Base-by-base conservation (phyloP, 2,797 vertebrate genomes). In the Poecile montanus region DNA sequence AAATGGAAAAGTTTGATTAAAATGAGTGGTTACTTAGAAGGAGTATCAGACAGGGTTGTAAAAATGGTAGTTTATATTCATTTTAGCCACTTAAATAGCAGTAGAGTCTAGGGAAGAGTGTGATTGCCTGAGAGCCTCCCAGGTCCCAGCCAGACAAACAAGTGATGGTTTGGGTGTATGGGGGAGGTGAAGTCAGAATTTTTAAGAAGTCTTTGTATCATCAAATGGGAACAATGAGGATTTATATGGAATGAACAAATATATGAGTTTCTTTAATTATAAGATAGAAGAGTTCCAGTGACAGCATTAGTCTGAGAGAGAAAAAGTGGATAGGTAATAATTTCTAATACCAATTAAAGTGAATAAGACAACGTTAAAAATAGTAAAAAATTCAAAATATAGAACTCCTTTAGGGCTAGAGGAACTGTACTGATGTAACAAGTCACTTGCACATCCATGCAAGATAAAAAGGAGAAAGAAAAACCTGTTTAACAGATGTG, bases 211-310 rank as follows among this genome's bases (percentile, higher is more conserved):
- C 67, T 85, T 36, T 85, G 23, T 70, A 51, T 76, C 53, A 68
- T 82, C 67, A 94, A 94, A 76, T 70, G 61, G 86, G 68, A 96
- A 75, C 40, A 92, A 73, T 63, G 78, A 88, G 76, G 56, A 65
- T 95, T 91, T 92, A 56, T 60, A 87, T 4, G 7, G n/a, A 94
- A 88, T 23, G 42, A 20, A 9, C 62, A 66, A 66, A 93, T 60
- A 77, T 89, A 56, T 78, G 60, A 78, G 23, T 79, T 92, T 95
- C 58, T 75, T 94, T 96, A 95, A 91, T 91, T 95, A 67, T 89
- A 72, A 86, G 91, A 78, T 47, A 84, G 75, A n/a, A 92, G 63
- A 91, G 34, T 94, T 92, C 75, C 89, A 77, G 30, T 74, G 53
- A 65, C 58, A 94, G 79, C 36, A 78, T 94, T 87, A 95, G 67